These are phyloP conservation scores for Pseudomyrmex sp. DNA, from an alignment of 1,140 invertebrate species.

Conservation along the genomic window DNA sequence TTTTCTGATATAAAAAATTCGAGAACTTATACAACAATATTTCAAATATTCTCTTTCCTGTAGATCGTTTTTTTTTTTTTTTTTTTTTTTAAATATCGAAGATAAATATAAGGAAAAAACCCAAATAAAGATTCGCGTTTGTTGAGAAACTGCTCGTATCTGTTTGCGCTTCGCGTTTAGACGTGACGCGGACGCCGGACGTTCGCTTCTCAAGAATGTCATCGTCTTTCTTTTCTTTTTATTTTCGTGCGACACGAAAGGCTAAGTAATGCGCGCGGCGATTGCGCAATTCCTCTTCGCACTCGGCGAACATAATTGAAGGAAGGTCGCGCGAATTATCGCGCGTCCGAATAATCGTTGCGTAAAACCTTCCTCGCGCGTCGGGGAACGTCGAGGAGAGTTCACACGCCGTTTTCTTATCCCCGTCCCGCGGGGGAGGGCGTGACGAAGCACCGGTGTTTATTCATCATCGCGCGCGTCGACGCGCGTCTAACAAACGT, in stretches of 20 bases:
- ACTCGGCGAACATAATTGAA: not conserved
- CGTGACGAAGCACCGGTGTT: slow-evolving; percentile 46
- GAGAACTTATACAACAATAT: not conserved
- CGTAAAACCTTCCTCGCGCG: not conserved
- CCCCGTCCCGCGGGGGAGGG: not conserved
- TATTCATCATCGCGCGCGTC: slow-evolving; percentile 16
- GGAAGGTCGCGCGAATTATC: slow-evolving; percentile 42
- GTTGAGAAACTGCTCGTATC: not conserved
- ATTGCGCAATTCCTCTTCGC: slow-evolving; percentile 23
- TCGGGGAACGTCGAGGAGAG: slow-evolving; percentile 6
- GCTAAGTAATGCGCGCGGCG: not conserved
- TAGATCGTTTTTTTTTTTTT: too few species aligned
- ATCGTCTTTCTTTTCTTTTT: not conserved
- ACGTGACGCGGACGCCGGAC: not conserved
- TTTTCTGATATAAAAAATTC: not conserved
- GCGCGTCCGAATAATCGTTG: slow-evolving; percentile 41
- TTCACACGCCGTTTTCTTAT: not conserved
- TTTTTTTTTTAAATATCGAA: not conserved
- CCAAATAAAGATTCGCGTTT: not conserved
- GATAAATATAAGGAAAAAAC: not conserved
- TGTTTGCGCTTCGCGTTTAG: slow-evolving; percentile 20
- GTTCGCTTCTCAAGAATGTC: slow-evolving; percentile 12
- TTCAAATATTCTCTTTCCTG: not conserved
- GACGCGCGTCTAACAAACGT: not conserved
- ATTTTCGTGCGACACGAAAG: too few species aligned